Evolutionary conservation across 2,113 vertebrate genomes (phyloP).

Genomic region (Bubo blakistoni): DNA sequence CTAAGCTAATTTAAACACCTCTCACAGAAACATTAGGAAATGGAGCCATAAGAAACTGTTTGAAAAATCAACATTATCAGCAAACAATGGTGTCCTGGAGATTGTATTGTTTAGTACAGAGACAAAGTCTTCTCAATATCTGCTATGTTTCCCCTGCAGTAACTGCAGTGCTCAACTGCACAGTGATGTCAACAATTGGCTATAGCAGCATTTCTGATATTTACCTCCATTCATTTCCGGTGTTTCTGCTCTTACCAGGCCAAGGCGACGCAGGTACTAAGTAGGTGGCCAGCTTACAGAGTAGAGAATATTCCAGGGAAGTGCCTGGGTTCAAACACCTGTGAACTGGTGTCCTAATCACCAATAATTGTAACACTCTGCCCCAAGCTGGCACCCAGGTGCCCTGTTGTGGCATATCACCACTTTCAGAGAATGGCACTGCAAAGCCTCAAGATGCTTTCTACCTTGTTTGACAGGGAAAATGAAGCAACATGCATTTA

Average conservation of each 20-base stretch:
- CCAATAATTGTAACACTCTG: neutral
- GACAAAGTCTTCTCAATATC: neutral
- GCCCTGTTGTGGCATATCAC: neutral
- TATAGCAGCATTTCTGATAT: neutral
- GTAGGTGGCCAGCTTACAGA: neutral
- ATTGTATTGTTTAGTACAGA: neutral
- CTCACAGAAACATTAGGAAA: neutral
- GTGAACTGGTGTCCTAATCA: neutral
- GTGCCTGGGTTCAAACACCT: neutral
- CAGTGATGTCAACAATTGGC: neutral
- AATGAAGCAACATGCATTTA: neutral
- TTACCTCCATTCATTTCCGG: neutral
- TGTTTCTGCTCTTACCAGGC: neutral
- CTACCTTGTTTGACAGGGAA: neutral
- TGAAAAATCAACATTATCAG: neutral
- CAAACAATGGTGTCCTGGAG: neutral
- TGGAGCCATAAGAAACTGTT: neutral
- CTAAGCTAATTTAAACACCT: neutral
- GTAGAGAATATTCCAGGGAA: neutral
- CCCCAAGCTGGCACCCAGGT: neutral
- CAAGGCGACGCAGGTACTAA: fast-evolving
- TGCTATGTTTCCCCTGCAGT: neutral
- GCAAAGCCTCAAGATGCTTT: neutral
- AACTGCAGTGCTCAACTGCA: neutral
- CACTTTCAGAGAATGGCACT: neutral